These are phyloP conservation scores for Chesias legatella DNA, from an alignment of 2,888 invertebrate genomes.

Conservation along the genomic window DNA sequence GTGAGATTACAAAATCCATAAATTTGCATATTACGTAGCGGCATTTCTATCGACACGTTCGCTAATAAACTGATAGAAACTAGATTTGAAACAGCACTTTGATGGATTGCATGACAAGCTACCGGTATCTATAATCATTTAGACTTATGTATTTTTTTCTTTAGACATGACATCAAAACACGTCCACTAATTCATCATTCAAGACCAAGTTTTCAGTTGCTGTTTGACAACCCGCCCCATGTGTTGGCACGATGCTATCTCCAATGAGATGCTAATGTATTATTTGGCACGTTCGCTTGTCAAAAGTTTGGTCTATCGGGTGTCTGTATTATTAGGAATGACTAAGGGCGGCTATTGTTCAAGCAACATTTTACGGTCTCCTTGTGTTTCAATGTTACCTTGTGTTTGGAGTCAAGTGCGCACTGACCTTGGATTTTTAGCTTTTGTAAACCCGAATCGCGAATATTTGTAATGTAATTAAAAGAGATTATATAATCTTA, in stretches of 20 bases:
- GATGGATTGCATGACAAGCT: conserved; percentile 37
- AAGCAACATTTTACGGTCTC: conserved; percentile 38
- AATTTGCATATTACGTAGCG: conserved; percentile 34
- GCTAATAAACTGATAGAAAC: conserved; percentile 30
- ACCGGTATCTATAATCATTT: conserved; percentile 14
- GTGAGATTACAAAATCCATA: conserved; percentile 29
- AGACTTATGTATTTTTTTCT: conserved; percentile 19
- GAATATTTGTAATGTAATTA: too few species aligned
- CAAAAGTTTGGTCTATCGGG: conserved; percentile 53
- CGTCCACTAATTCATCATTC: conserved; percentile 43
- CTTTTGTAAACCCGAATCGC: conserved; percentile 35
- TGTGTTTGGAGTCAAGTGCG: conserved; percentile 34
- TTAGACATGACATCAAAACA: conserved; percentile 30
- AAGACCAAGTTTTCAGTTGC: conserved; percentile 33
- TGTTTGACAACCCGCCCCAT: conserved; percentile 43
- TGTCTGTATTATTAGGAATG: conserved; percentile 57
- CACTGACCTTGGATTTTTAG: conserved; percentile 39
- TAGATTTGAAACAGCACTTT: conserved; percentile 37
- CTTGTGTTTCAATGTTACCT: conserved; percentile 40
- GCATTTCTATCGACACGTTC: conserved; percentile 25
- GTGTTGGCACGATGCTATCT: conserved; percentile 58
- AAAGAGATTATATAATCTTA: too few species aligned
- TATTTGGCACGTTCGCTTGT: conserved; percentile 64
- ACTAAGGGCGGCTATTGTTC: conserved; percentile 45
- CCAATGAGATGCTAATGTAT: conserved; percentile 73